Evolutionary conservation across 2,113 vertebrate species (phyloP).

Genomic region (Otus sunia): DNA sequence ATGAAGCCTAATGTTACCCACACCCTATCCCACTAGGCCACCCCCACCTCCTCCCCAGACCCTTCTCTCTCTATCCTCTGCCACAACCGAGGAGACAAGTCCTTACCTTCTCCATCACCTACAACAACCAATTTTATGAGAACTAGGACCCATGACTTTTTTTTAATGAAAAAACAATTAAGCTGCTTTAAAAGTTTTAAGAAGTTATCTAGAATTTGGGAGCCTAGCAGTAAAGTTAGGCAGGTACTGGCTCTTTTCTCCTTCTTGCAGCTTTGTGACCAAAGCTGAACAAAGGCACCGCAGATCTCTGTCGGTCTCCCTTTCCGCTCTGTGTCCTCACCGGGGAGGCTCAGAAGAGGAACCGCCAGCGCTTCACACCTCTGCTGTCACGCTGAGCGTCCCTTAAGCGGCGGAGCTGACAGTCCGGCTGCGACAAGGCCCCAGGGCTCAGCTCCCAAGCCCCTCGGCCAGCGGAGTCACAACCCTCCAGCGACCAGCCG

Average conservation of each 20-base stretch:
- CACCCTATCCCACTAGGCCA: fast-evolving
- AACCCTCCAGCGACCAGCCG: not conserved
- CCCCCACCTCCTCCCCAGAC: not conserved
- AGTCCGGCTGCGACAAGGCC: not conserved
- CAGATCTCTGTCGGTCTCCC: fast-evolving
- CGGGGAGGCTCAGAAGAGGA: not conserved
- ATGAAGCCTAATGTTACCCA: fast-evolving
- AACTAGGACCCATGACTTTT: fast-evolving
- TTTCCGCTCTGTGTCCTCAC: fast-evolving
- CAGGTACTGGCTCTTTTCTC: not conserved
- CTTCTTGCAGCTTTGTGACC: fast-evolving
- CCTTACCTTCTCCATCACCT: not conserved
- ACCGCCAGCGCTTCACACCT: not conserved
- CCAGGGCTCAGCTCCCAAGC: not conserved
- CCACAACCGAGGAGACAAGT: not conserved
- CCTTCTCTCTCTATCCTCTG: not conserved
- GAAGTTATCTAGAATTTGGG: not conserved
- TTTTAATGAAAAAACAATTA: not conserved
- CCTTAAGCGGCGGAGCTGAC: not conserved
- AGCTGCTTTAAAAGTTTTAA: fast-evolving
- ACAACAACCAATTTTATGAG: not conserved
- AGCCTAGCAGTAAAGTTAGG: not conserved
- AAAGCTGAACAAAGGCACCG: not conserved
- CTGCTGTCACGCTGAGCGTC: not conserved
- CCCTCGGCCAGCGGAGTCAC: too few species aligned